These are phyloP conservation scores for rabbit (Oryctolagus cuniculus) DNA, from an alignment of 2,113 vertebrate genomes.

Conservation along the genomic window mOryCun1.1 NC_091438.1:52709501-52710000, in stretches of 20 bases:
- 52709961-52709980: background rate
- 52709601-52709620: background rate
- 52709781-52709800: background rate
- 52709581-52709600: slow-evolving; percentile 16
- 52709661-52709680: background rate
- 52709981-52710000: background rate
- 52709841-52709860: background rate
- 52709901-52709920: background rate
- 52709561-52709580: background rate
- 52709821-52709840: too few relatives aligned
- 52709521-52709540: background rate
- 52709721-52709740: background rate
- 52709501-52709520: background rate
- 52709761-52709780: background rate
- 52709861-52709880: background rate
- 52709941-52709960: background rate
- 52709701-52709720: background rate
- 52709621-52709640: background rate
- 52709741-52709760: rapidly evolving
- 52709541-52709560: background rate
- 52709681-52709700: background rate
- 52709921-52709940: background rate
- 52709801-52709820: background rate
- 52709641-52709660: background rate
- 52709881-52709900: too few relatives aligned